Percentiles rank a stretch among this genome's conserved stretches.
Conservation (phyloP, 2,113 vertebrate species). For the Helogale parvula region DNA sequence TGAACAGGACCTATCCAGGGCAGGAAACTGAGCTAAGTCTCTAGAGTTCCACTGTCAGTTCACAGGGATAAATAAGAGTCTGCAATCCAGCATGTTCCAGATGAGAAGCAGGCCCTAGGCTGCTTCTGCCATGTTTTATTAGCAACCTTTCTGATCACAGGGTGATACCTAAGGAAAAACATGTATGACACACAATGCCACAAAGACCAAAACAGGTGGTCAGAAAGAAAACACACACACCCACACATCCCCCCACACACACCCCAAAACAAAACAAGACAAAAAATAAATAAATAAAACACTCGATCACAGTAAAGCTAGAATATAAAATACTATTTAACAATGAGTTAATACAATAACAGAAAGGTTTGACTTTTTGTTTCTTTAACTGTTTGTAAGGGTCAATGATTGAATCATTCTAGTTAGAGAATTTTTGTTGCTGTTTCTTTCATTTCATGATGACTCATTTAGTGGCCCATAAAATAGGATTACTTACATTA, state of each 20-base stretch:
- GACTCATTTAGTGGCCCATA: neutral
- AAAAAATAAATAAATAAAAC: neutral
- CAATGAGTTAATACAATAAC: neutral
- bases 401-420: neutral
- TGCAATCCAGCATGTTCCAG: slow-evolving; percentile 57
- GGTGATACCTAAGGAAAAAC: slow-evolving; percentile 50
- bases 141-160: slow-evolving; percentile 72
- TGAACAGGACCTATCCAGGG: neutral
- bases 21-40: slow-evolving; percentile 64
- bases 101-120: slow-evolving; percentile 69
- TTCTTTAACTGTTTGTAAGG: neutral
- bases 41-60: slow-evolving; percentile 65
- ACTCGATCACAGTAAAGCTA: neutral
- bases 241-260: too few relatives aligned
- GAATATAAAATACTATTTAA: neutral
- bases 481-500: neutral
- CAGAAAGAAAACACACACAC: neutral
- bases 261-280: neutral
- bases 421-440: neutral
- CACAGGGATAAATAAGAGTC: slow-evolving; percentile 69
- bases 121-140: slow-evolving; percentile 69
- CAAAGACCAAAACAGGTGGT: slow-evolving; percentile 54
- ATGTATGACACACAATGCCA: neutral
- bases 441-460: neutral
- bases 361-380: neutral